phyloP scores from a whole-genome alignment of 2,113 vertebrate species.

The Diglossa brunneiventris region DNA sequence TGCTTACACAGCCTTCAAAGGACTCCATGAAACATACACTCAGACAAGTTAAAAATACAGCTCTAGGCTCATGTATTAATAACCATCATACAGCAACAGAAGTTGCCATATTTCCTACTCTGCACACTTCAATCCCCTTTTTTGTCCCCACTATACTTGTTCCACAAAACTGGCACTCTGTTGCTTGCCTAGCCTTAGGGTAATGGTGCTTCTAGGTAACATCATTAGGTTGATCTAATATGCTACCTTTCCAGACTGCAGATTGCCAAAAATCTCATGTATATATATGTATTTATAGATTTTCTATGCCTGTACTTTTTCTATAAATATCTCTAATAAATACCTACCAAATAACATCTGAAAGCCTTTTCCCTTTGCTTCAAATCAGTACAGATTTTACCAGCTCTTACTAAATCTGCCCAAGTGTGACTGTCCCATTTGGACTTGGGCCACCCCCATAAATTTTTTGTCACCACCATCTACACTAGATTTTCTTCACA shows the following conservation, averaged over 20 bases:
- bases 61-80: background rate
- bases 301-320: background rate
- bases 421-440: background rate
- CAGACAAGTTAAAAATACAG: background rate
- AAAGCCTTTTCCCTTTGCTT: background rate
- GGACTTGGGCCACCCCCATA: background rate
- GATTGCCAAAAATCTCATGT: background rate
- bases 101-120: background rate
- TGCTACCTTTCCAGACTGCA: background rate
- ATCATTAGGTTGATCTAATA: background rate
- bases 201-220: background rate
- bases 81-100: background rate
- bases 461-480: background rate
- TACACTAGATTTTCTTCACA: background rate
- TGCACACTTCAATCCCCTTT: background rate
- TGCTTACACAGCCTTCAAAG: background rate
- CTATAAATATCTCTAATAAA: background rate
- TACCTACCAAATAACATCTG: background rate
- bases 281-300: rapidly evolving
- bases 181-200: background rate
- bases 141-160: background rate
- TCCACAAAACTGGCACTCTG: background rate
- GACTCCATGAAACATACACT: background rate
- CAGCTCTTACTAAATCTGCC: background rate
- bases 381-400: background rate